Evolutionary conservation across 2,888 invertebrate species (phyloP).

Genomic region (Andrena marginata): DNA sequence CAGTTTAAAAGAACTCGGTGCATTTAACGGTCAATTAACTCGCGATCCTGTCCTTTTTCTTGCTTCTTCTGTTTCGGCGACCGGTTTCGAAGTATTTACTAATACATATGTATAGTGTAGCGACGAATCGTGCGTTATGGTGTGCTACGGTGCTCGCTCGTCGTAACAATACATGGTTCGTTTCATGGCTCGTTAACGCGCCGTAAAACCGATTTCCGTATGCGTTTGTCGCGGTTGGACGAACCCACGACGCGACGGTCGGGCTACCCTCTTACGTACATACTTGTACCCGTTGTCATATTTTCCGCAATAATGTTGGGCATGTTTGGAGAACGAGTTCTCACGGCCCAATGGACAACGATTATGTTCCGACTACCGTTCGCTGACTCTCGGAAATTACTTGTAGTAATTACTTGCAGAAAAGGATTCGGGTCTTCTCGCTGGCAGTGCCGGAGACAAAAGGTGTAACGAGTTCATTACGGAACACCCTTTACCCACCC

Average conservation of each 20-base stretch:
- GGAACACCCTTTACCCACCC: slow-evolving; percentile 9
- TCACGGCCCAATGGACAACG: too few relatives aligned
- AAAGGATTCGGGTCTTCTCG: too few relatives aligned
- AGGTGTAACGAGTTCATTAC: slow-evolving; percentile 14
- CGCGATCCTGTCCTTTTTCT: slow-evolving; percentile 18
- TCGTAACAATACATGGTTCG: slow-evolving; percentile 68
- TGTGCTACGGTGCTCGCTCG: slow-evolving; percentile 10
- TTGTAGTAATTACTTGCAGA: too few relatives aligned
- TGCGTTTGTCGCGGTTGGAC: slow-evolving; percentile 22
- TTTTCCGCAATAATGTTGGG: too few relatives aligned
- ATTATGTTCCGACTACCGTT: too few relatives aligned
- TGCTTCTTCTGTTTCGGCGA: slow-evolving; percentile 30
- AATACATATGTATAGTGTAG: not conserved
- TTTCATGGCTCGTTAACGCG: slow-evolving; percentile 76
- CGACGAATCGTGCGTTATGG: not conserved
- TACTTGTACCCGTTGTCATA: too few relatives aligned
- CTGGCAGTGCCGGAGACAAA: slow-evolving; percentile 2
- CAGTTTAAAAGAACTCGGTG: slow-evolving; percentile 30
- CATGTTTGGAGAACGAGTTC: too few relatives aligned
- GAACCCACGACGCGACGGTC: not conserved
- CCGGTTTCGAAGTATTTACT: slow-evolving; percentile 25
- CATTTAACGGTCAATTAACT: slow-evolving; percentile 74
- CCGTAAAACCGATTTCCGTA: slow-evolving; percentile 55
- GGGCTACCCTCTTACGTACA: too few relatives aligned
- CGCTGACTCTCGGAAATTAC: too few relatives aligned